Base-by-base conservation (phyloP, 2,888 invertebrate genomes). In the Himalopsyche anomala region DNA sequence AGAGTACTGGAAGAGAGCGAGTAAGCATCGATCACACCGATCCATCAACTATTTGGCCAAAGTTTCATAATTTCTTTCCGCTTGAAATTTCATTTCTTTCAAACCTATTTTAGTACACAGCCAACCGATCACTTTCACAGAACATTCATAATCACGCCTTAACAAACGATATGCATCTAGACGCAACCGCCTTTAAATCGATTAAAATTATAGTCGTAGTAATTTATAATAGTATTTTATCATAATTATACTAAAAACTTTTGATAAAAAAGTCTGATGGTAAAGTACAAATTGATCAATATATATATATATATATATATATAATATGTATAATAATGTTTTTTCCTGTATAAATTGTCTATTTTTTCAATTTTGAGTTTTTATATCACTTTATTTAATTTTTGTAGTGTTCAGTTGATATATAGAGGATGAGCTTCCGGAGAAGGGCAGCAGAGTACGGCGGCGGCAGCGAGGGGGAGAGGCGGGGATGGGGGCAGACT, bases 151-250 rank as follows among this genome's bases (percentile, higher is more conserved):
- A 79, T 87, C 87, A 86, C 81, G 82, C 84, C 88, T 89, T 88
- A 87, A 88, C 88, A 83, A 87, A 88, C 89, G 89, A 89, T 89
- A 89, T 89, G 89, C 89, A 89, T 87, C 89, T 89, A 89, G 89
- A 89, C 89, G 88, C 89, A 88, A 89, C 87, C 89, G 88, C 88
- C 88, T 88, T 89, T 85, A 83, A 82, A 81, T 87, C 85, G 87
- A 87, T 88, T 89, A 87, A 88, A 89, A 88, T 88, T 88, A 88
- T 88, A 89, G 86, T 88, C 87, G 89, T 89, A 88, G 56, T 85
- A 74, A 82, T 85, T 56, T 40, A 62, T 84, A 87, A 89, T 88
- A 69, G 62, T 85, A 83, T 28, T 81, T 87, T 85, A 86, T 81
- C 81, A 51, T 86, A 83, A 86, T 86, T 84, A 80, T 54, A 81